Evolutionary conservation across 2,888 invertebrate species (phyloP).

Genomic region (Halictus ligatus): DNA sequence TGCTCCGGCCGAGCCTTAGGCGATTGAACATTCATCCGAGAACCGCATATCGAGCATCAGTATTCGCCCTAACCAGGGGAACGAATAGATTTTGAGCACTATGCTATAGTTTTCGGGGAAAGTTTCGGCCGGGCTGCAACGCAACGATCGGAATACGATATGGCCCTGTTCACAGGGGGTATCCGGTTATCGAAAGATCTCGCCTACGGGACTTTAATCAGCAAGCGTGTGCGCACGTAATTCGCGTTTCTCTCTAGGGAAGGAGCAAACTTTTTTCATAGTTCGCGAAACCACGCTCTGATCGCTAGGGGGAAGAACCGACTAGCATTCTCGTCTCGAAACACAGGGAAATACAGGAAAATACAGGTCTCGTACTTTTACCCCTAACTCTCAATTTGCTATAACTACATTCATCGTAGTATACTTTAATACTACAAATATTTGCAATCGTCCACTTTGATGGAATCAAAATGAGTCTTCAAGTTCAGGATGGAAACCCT

Average conservation of each 20-base stretch:
- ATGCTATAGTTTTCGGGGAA: slow-evolving; percentile 63
- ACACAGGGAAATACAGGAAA: neutral
- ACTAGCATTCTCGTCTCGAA: neutral
- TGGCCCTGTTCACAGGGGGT: slow-evolving; percentile 33
- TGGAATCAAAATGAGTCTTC: too few relatives aligned
- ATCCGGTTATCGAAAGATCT: slow-evolving; percentile 58
- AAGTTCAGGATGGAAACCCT: too few relatives aligned
- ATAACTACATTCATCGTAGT: neutral
- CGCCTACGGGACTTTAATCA: slow-evolving; percentile 58
- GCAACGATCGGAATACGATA: slow-evolving; percentile 23
- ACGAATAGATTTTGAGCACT: slow-evolving; percentile 73
- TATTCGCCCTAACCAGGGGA: slow-evolving; percentile 60
- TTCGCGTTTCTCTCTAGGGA: slow-evolving; percentile 23
- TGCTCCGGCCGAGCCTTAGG: neutral
- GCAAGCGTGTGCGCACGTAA: slow-evolving; percentile 47
- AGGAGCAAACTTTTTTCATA: slow-evolving; percentile 25
- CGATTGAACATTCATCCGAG: slow-evolving; percentile 70
- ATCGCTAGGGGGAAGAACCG: neutral
- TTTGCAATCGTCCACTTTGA: too few relatives aligned
- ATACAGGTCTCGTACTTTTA: neutral
- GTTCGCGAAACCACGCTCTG: neutral
- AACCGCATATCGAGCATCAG: slow-evolving; percentile 53
- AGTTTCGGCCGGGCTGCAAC: slow-evolving; percentile 52
- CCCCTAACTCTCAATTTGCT: neutral
- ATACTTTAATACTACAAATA: neutral